Percentiles rank a stretch among this genome's conserved stretches.
Evolutionary conservation across 2,888 invertebrate species (phyloP).

Genomic region (Torymus texanus): DNA sequence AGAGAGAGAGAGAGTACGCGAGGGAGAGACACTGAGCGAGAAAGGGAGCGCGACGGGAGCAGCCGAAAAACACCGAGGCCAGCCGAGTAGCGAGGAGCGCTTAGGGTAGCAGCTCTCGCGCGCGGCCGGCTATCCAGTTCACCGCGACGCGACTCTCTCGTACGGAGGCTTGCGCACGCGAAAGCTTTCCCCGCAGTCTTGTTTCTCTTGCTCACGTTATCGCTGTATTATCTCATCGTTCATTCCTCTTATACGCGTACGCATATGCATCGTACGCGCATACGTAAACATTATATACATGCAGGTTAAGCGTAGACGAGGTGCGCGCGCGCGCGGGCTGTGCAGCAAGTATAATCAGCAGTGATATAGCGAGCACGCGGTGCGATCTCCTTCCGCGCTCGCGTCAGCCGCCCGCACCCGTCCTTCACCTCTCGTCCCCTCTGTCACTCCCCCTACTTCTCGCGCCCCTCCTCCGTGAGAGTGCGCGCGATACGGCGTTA

Average conservation of each 20-base stretch:
- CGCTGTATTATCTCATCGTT: background rate
- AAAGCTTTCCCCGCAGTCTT: background rate
- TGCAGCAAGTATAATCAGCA: no score
- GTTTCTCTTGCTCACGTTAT: no score
- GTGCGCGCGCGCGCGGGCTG: no score
- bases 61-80: slow-evolving; percentile 66
- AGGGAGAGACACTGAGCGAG: slow-evolving; percentile 3
- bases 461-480: no score
- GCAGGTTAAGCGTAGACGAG: background rate
- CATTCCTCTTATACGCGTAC: no score
- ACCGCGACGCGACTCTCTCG: slow-evolving; percentile 32
- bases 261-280: no score
- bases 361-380: no score
- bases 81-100: slow-evolving; percentile 56
- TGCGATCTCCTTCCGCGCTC: no score
- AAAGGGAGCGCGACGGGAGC: slow-evolving; percentile 55
- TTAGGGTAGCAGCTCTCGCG: slow-evolving; percentile 56
- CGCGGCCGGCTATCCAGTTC: slow-evolving; percentile 60
- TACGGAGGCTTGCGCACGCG: background rate
- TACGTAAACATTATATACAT: background rate
- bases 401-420: background rate
- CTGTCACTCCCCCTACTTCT: background rate
- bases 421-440: background rate
- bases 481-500: slow-evolving; percentile 8
- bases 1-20: slow-evolving; percentile 23